These are phyloP conservation scores for Helicorthomorpha holstii DNA, from an alignment of 1,140 invertebrate genomes.

Conservation along the genomic window DNA sequence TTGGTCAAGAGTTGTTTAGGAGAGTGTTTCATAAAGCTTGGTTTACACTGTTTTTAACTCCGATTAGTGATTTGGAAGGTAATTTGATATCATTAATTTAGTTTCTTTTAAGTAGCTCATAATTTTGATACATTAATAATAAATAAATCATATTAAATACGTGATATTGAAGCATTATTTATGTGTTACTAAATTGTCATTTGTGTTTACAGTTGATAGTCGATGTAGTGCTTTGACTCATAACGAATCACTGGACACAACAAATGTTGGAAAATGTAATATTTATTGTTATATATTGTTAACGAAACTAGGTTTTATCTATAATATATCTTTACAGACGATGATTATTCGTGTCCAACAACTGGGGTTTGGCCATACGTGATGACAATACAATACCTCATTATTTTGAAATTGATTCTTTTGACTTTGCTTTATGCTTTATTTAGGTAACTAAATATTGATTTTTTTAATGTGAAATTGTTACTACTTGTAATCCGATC, in stretches of 20 bases:
- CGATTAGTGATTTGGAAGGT: slow-evolving; percentile 22
- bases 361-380: slow-evolving; percentile 24
- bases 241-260: not conserved
- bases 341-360: slow-evolving; percentile 21
- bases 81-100: not conserved
- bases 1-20: slow-evolving; percentile 20
- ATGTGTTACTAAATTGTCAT: too few relatives aligned
- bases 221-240: not conserved
- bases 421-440: slow-evolving; percentile 30
- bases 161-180: too few relatives aligned
- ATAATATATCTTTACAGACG: slow-evolving; percentile 7
- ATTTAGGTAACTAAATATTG: slow-evolving; percentile 22
- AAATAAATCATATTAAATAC: too few relatives aligned
- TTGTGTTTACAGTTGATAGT: not conserved
- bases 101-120: too few relatives aligned
- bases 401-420: slow-evolving; percentile 28
- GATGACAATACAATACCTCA: slow-evolving; percentile 28
- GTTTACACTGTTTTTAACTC: slow-evolving; percentile 29
- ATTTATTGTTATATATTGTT: not conserved
- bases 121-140: too few relatives aligned
- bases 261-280: not conserved
- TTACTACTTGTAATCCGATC: too few relatives aligned
- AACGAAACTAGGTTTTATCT: not conserved
- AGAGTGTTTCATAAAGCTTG: slow-evolving; percentile 24
- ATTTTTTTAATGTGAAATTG: not conserved